Conservation (phyloP, 2,113 vertebrate genomes). For the Nannobrachium achirus region DNA sequence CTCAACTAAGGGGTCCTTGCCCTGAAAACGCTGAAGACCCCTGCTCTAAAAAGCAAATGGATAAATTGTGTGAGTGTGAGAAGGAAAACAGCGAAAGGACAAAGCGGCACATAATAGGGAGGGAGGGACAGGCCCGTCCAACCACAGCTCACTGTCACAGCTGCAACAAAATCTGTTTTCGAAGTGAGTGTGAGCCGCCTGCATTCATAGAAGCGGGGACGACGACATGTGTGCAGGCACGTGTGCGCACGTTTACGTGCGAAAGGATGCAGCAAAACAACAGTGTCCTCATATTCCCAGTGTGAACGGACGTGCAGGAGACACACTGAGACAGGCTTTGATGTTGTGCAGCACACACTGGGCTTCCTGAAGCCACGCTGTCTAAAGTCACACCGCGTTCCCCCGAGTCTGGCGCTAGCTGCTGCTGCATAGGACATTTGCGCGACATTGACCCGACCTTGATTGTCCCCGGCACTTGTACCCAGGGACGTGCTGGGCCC, state of each 20-base stretch:
- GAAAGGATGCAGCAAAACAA: slow-evolving; percentile 47
- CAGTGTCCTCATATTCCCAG: slow-evolving; percentile 14
- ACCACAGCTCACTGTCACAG: neutral
- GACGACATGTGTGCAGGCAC: slow-evolving; percentile 1
- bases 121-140: neutral
- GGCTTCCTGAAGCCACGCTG: slow-evolving; percentile 39
- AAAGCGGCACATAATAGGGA: neutral
- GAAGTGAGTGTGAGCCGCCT: slow-evolving; percentile 9
- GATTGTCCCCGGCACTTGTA: slow-evolving; percentile 5
- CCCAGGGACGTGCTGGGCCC: too few relatives aligned
- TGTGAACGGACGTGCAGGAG: slow-evolving; percentile 30
- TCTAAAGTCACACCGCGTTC: slow-evolving; percentile 25
- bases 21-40: too few relatives aligned
- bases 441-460: slow-evolving; percentile 60
- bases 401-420: neutral
- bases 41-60: too few relatives aligned
- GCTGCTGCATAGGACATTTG: slow-evolving; percentile 13
- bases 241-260: slow-evolving; percentile 13
- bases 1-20: too few relatives aligned
- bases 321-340: slow-evolving; percentile 18
- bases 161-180: slow-evolving; percentile 19
- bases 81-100: too few relatives aligned
- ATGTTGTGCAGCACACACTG: slow-evolving; percentile 30
- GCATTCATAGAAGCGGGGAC: neutral
- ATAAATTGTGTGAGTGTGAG: too few relatives aligned